A percentile compares a stretch with the other conserved stretches of the same genome.
These are phyloP conservation scores for Porites australiensis DNA, from an alignment of 64 coral and sea anemone species.

Conservation along the genomic window DNA sequence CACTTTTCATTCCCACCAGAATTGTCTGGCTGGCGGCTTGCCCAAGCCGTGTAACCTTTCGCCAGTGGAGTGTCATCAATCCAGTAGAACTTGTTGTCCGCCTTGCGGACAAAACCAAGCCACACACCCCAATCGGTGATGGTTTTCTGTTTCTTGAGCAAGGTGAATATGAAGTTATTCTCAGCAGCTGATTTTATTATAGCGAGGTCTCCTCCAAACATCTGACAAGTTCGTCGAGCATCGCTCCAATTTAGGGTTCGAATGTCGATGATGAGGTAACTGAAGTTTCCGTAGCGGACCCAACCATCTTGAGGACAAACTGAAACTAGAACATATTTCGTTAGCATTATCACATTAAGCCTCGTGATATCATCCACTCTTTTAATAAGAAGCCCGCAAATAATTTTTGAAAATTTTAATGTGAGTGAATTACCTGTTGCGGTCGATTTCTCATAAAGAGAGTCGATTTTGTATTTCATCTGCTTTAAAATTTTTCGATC, in stretches of 20 bases:
- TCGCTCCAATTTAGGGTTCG: conserved; percentile 2
- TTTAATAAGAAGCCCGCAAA: no score
- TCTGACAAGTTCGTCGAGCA: conserved; percentile 21
- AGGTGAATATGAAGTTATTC: conserved; percentile 5
- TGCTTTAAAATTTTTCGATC: not conserved
- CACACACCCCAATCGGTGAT: not conserved
- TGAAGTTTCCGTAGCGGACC: not conserved
- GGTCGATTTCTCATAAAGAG: not conserved
- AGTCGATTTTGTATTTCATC: conserved; percentile 14
- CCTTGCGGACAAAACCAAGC: conserved; percentile 4
- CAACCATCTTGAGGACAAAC: conserved; percentile 1
- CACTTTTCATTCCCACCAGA: no score
- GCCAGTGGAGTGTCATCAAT: conserved; percentile 1
- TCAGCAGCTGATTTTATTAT: not conserved
- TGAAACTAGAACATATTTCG: not conserved
- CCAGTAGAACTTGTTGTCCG: conserved; percentile 28
- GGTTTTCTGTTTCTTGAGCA: not conserved
- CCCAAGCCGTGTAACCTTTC: not conserved
- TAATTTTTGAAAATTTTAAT: no score
- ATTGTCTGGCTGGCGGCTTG: not conserved
- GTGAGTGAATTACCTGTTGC: no score
- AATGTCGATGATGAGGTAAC: conserved; percentile 7
- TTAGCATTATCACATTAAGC: no score
- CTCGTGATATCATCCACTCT: no score
- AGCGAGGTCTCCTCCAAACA: conserved; percentile 2